These are phyloP conservation scores for Anabacerthia variegaticeps DNA, from an alignment of 2,797 vertebrate genomes.

Conservation along the genomic window DNA sequence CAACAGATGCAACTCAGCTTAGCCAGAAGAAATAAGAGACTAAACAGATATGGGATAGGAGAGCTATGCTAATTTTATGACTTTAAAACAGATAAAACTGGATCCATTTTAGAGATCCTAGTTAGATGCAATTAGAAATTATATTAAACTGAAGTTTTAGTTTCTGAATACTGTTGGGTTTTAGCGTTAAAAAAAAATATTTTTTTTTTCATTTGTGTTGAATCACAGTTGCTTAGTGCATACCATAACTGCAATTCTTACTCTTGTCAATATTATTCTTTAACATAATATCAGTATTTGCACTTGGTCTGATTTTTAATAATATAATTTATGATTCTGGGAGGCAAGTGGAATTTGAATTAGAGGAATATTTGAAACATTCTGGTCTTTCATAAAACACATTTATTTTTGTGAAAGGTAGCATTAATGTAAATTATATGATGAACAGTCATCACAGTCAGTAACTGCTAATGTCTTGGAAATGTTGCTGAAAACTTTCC, in stretches of 20 bases:
- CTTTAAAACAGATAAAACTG: neutral
- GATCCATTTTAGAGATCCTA: neutral
- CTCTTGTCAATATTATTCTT: neutral
- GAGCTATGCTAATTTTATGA: neutral
- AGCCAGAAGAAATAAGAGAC: neutral
- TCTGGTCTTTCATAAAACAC: neutral
- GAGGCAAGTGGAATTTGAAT: neutral
- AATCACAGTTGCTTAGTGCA: neutral
- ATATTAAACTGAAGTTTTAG: neutral
- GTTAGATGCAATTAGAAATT: neutral
- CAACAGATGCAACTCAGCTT: neutral
- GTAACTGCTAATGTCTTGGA: neutral
- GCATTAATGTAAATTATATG: neutral
- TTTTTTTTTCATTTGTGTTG: neutral
- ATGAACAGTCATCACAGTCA: neutral
- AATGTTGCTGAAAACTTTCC: neutral
- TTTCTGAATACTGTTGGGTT: neutral
- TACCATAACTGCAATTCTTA: neutral
- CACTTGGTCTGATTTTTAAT: constrained; percentile 3
- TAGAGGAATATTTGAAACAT: neutral
- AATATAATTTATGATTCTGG: neutral
- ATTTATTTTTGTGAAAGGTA: neutral
- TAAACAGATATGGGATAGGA: neutral
- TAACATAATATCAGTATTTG: neutral
- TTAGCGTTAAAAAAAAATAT: neutral